phyloP scores from a whole-genome alignment of 1,140 invertebrate genomes.

The Brachionus asplanchnoidis region DNA sequence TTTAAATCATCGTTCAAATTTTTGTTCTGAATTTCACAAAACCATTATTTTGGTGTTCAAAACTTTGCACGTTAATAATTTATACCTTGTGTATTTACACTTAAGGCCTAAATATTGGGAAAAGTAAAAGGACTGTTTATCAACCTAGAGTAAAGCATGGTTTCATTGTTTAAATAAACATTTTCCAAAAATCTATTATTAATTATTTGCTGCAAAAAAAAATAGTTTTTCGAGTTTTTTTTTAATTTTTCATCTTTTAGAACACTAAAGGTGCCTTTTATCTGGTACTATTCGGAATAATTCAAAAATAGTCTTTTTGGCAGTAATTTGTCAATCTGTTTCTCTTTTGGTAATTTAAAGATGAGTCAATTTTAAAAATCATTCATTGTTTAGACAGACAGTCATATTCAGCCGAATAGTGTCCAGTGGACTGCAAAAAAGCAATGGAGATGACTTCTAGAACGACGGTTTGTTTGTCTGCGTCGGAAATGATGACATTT shows the following conservation, averaged over 20 bases:
- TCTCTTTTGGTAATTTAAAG: background rate
- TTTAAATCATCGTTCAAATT: too few species aligned
- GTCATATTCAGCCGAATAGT: constrained; percentile 37
- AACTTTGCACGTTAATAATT: too few species aligned
- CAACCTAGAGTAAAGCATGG: background rate
- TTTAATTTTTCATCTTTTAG: background rate
- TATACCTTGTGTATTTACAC: too few species aligned
- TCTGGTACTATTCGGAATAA: background rate
- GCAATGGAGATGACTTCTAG: constrained; percentile 38
- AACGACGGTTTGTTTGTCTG: constrained; percentile 34
- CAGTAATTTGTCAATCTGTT: constrained; percentile 39
- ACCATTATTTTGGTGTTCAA: too few species aligned
- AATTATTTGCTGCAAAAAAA: constrained; percentile 10
- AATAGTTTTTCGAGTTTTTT: background rate
- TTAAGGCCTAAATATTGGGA: background rate
- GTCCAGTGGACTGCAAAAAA: constrained; percentile 39
- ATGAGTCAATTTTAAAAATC: background rate
- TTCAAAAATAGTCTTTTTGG: constrained; percentile 9
- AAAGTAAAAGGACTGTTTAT: background rate
- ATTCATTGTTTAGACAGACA: constrained; percentile 40
- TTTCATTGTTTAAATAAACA: constrained; percentile 10
- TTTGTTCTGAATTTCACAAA: too few species aligned
- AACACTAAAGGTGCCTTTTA: background rate
- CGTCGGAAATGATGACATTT: constrained; percentile 32
- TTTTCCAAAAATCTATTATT: background rate